phyloP scores from a whole-genome alignment of 1,140 invertebrate genomes.

The Drosophila arizonae region DNA sequence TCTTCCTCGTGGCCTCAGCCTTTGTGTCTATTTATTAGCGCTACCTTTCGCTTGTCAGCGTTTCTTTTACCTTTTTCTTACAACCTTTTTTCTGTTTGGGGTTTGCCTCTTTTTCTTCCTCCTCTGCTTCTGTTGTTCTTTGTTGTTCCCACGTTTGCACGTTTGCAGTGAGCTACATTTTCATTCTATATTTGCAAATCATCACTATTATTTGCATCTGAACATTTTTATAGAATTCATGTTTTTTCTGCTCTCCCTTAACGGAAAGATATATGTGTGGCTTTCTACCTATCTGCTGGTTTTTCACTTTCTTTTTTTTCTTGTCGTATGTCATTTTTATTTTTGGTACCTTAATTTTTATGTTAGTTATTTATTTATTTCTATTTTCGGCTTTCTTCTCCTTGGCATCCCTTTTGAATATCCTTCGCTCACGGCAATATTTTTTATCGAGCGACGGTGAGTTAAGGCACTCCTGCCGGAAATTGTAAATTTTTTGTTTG shows the following conservation, averaged over 20 bases:
- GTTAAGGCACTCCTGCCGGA: constrained; percentile 43
- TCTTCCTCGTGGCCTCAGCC: constrained; percentile 33
- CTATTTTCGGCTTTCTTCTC: neutral
- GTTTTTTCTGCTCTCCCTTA: neutral
- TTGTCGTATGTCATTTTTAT: constrained; percentile 62
- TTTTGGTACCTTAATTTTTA: constrained; percentile 60
- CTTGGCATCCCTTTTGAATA: constrained; percentile 38
- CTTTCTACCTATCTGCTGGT: constrained; percentile 17
- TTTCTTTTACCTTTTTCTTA: constrained; percentile 27
- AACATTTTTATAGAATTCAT: constrained; percentile 54
- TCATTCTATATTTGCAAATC: constrained; percentile 76
- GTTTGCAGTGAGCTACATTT: constrained; percentile 57
- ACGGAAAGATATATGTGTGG: constrained; percentile 49
- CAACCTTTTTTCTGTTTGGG: constrained; percentile 42
- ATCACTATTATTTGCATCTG: constrained; percentile 77
- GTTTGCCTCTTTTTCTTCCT: constrained; percentile 21
- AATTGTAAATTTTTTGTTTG: constrained; percentile 71
- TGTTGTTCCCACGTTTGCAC: constrained; percentile 27
- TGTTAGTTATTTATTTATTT: constrained; percentile 51
- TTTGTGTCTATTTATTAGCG: constrained; percentile 76
- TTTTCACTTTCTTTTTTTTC: constrained; percentile 26
- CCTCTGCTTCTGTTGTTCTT: neutral
- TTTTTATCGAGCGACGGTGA: constrained; percentile 58
- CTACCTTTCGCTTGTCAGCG: constrained; percentile 56
- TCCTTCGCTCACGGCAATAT: constrained; percentile 58